phyloP scores from a whole-genome alignment of 1,140 invertebrate genomes.

The Andricus grossulariae region DNA sequence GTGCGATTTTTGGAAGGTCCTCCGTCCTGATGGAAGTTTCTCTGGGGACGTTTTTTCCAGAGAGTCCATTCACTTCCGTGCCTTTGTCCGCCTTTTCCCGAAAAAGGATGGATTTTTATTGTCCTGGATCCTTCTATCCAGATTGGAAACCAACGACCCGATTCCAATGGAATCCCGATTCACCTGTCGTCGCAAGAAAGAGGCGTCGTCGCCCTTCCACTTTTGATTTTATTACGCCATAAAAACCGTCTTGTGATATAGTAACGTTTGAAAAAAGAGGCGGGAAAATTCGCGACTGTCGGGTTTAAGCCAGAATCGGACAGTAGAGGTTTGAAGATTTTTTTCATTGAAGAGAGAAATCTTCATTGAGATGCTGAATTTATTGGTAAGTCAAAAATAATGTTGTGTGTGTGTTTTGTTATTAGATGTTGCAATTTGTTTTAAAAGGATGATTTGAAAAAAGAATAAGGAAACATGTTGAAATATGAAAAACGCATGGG shows the following conservation, averaged over 20 bases:
- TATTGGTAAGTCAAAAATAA: too few species aligned
- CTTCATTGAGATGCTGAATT: too few species aligned
- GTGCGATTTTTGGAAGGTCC: neutral
- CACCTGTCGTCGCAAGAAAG: constrained; percentile 22
- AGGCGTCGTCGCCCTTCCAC: neutral
- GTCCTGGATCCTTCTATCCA: neutral
- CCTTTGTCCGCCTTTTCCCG: constrained; percentile 26
- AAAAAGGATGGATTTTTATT: neutral
- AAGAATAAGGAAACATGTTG: too few species aligned
- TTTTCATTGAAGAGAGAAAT: too few species aligned
- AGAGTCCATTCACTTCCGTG: constrained; percentile 24
- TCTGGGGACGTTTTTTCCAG: neutral
- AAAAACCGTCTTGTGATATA: constrained; percentile 33
- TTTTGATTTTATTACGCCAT: constrained; percentile 5
- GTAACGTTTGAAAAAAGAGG: constrained; percentile 35
- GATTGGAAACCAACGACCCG: neutral
- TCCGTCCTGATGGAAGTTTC: neutral
- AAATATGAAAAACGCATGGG: too few species aligned
- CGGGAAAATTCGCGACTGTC: constrained; percentile 41
- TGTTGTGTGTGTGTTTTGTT: too few species aligned
- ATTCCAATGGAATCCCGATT: constrained; percentile 17
- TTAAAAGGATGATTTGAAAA: too few species aligned
- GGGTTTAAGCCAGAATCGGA: neutral
- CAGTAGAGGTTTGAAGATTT: neutral
- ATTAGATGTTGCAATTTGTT: too few species aligned